Conservation (phyloP, 2,888 invertebrate species). For the Agrochola circellaris region DNA sequence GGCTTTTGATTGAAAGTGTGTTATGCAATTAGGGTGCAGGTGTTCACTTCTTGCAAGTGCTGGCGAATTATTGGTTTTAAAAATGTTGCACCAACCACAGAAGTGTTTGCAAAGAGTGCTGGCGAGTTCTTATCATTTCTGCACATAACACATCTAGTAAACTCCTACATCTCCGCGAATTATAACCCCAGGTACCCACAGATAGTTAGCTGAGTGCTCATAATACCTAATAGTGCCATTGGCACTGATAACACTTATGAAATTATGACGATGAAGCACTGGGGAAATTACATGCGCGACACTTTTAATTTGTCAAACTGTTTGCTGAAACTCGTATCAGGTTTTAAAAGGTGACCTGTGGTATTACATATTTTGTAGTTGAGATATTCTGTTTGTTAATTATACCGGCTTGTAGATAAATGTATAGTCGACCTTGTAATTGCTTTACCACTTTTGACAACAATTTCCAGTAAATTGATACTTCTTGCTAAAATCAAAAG, state of each 20-base stretch:
- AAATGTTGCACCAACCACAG: neutral
- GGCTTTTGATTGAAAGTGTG: no score
- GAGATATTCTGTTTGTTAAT: neutral
- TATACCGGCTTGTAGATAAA: no score
- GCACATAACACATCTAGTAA: slow-evolving; percentile 24
- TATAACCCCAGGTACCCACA: slow-evolving; percentile 13
- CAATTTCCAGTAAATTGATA: neutral
- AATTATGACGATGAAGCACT: slow-evolving; percentile 47
- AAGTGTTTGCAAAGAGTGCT: neutral
- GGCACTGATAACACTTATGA: slow-evolving; percentile 42
- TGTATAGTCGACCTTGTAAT: neutral
- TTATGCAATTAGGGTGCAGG: no score
- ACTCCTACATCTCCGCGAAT: neutral
- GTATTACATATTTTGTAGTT: neutral
- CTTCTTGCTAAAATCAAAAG: no score
- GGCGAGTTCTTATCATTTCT: neutral
- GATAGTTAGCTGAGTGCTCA: slow-evolving; percentile 44
- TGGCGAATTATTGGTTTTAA: neutral
- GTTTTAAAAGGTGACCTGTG: slow-evolving; percentile 9
- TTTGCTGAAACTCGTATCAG: slow-evolving; percentile 9
- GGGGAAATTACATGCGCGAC: slow-evolving; percentile 41
- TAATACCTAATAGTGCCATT: slow-evolving; percentile 38
- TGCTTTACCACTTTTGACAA: neutral
- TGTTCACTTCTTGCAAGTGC: neutral
- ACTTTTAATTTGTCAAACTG: slow-evolving; percentile 46